Evolutionary conservation across 2,113 vertebrate species (phyloP).

Genomic region (Machaerirhynchus nigripectus): DNA sequence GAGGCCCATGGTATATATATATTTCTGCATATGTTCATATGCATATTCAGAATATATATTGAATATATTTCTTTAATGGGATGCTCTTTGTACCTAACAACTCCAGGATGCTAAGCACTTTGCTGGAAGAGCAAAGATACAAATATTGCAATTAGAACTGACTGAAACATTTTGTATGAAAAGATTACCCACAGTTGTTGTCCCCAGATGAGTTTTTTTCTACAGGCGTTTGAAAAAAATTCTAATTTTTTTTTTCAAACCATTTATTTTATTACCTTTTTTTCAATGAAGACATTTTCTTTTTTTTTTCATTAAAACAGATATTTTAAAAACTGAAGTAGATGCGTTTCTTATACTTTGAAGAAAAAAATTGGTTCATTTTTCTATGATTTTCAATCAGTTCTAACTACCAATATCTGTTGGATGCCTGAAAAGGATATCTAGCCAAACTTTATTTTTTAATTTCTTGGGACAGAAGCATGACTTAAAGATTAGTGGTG

Average conservation of each 20-base stretch:
- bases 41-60: slow-evolving; percentile 33
- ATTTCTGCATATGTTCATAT: slow-evolving; percentile 17
- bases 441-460: not conserved
- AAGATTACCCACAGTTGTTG: not conserved
- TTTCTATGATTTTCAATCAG: slow-evolving; percentile 12
- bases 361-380: not conserved
- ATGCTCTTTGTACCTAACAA: not conserved
- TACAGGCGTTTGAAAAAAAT: not conserved
- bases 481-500: not conserved
- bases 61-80: not conserved
- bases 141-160: slow-evolving; percentile 58
- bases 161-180: not conserved
- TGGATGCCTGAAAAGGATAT: not conserved
- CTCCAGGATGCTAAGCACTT: not conserved
- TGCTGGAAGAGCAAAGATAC: slow-evolving; percentile 53
- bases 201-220: not conserved
- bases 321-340: not conserved
- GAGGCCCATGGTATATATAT: slow-evolving; percentile 25
- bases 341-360: not conserved
- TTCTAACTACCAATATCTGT: slow-evolving; percentile 65
- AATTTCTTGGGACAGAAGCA: not conserved
- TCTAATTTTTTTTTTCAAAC: not conserved
- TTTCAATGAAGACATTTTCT: not conserved
- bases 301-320: not conserved
- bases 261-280: not conserved